Base-by-base conservation (phyloP, 2,113 vertebrate genomes). In the Danionella cerebrum region DNA sequence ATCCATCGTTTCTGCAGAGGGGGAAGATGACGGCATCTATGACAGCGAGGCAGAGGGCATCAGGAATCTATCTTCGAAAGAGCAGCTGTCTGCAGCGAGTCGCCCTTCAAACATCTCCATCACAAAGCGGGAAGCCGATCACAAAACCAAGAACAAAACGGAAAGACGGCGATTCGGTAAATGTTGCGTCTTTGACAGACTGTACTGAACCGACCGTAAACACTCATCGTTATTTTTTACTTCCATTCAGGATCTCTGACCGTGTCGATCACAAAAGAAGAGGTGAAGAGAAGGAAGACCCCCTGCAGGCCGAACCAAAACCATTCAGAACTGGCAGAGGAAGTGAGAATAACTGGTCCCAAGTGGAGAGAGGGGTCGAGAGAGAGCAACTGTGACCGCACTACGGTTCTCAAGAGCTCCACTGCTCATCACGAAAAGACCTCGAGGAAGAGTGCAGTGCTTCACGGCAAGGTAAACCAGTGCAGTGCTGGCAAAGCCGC, bases 131-230 rank as follows among this genome's bases (percentile, higher is more conserved):
- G 91, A 95, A 65, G 86, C 88, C 70, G 89, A 92, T 47, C 92
- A 93, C 78, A 96, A 92, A 82, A 88, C 88, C 16, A 90, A 87
- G 74, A 92, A 89, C 79, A 94, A 95, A 71, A 94, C 89, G 69
- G 89, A 91, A 74, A 83, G 89, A 76, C 89, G 90, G 76, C 88
- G 87, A 1, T 69, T 86, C 45, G 92, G 93, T 94, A 86, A 87
- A 67, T 50, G 52, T 33, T 54, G 27, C 38, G 14, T 39, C 19
- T 16, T 45, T 67, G 60, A 24, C 19, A 6, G 44, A 16, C 8
- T 41, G 11, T 41, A 63, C 14, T 33, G 29, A 63, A 38, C 53
- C 33, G 51, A 31, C 12, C 5, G 9, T 29, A 45, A 59, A 58
- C 19, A 35, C 58, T 39, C 11, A 16, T 18, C 35, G 41, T 41